Percentiles rank a stretch among this genome's conserved stretches.
Evolutionary conservation across 1,140 invertebrate species (phyloP).

Genomic region (Heterodera schachtii): DNA sequence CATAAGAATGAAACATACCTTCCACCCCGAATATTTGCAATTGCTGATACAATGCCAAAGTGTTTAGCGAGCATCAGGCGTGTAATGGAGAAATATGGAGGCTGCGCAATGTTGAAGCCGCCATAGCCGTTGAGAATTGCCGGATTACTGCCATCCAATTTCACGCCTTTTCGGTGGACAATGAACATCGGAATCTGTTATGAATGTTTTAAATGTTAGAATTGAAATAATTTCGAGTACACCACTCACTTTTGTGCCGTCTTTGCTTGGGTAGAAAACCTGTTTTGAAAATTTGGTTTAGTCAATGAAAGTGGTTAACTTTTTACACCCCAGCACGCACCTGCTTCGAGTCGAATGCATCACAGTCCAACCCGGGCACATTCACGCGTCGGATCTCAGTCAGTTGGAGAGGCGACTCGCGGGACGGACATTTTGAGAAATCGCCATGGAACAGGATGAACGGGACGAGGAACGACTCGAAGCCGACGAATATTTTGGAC

Average conservation of each 20-base stretch:
- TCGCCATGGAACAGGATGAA: conserved; percentile 85
- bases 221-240: conserved; percentile 1
- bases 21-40: conserved; percentile 92
- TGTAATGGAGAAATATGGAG: conserved; percentile 81
- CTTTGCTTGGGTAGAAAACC: conserved; percentile 89
- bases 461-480: conserved; percentile 89
- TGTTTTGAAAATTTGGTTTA: neutral
- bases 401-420: conserved; percentile 69
- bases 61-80: conserved; percentile 86
- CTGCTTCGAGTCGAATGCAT: conserved; percentile 82
- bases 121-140: conserved; percentile 93
- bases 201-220: neutral
- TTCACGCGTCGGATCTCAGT: conserved; percentile 82
- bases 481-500: conserved; percentile 87
- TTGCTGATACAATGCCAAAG: conserved; percentile 82
- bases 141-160: conserved; percentile 75
- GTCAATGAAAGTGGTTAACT: neutral
- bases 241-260: conserved; percentile 77
- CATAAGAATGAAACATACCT: conserved; percentile 70
- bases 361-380: conserved; percentile 80
- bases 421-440: conserved; percentile 73
- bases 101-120: conserved; percentile 89
- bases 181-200: conserved; percentile 88
- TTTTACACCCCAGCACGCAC: neutral
- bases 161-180: conserved; percentile 78